Base-by-base conservation (phyloP, 2,797 vertebrate species). In the Characodon lateralis region DNA sequence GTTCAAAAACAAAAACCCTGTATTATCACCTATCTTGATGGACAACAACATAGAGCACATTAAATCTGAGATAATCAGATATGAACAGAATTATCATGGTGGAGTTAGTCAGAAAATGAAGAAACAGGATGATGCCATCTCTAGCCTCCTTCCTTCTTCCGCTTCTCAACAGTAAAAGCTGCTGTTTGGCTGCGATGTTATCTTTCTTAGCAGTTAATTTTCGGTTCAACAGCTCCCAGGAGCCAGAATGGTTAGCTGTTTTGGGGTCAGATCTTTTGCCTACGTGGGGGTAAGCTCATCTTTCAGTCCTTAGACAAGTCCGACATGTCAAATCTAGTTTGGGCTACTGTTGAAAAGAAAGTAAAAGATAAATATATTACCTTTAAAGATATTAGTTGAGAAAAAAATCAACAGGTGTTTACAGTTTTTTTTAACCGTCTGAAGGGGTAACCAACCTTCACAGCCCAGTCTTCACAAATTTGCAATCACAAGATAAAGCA, bases 91-190 rank as follows among this genome's bases (percentile, higher is more conserved):
- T 79, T 74, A 89, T 85, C 53, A 79, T 26, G 43, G 58, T 59
- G 80, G 73, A 78, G 84, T 73, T n/a, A 82, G 82, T 76, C 50
- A 75, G 74, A 86, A 84, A 83, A 85, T 80, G 56, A 89, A 87
- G 85, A 91, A 89, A 91, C 90, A 90, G 84, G 79, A 88, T 74
- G 84, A 92, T 82, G 85, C 83, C 84, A 91, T 89, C 81, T 74
- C 24, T 61, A 2, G 51, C 77, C 79, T 89, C 88, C 87, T 89
- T 91, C 90, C 90, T 84, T 72, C 83, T 79, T 88, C 82, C 82
- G 84, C 68, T 31, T 85, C 74, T 86, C 77, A 74, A 78, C 76
- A 88, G 81, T 80, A 77, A 82, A 61, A 78, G 24, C 10, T 71
- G 20, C 48, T 77, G 82, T 56, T 83, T 79, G 48, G 46, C 72